These are phyloP conservation scores for Muschampia plurimacula DNA, from an alignment of 2,888 invertebrate genomes.

Conservation along the genomic window DNA sequence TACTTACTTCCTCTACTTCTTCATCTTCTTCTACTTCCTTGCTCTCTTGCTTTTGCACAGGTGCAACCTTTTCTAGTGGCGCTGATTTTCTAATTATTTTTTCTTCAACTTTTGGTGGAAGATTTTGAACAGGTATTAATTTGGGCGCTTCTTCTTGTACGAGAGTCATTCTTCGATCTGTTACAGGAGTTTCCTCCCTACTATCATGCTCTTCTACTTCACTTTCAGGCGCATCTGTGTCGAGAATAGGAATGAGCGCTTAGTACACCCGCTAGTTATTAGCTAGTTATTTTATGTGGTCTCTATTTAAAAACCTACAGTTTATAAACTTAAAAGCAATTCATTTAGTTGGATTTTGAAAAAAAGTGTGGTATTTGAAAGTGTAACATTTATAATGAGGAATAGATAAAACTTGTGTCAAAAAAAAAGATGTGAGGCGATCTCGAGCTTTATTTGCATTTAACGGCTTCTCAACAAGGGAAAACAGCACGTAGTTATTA, in stretches of 20 bases:
- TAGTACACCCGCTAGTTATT: conserved; percentile 29
- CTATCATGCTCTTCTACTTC: conserved; percentile 56
- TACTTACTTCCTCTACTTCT: conserved; percentile 46
- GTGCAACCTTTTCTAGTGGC: conserved; percentile 53
- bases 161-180: conserved; percentile 78
- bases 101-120: conserved; percentile 35
- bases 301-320: conserved; percentile 20
- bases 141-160: conserved; percentile 61
- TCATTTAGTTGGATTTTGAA: neutral
- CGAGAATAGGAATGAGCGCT: conserved; percentile 48
- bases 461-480: neutral
- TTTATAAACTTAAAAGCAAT: neutral
- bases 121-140: conserved; percentile 52
- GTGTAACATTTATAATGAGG: conserved; percentile 2
- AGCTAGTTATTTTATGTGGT: conserved; percentile 7
- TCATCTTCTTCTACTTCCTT: conserved; percentile 60
- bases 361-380: neutral
- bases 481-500: neutral
- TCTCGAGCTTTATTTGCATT: neutral
- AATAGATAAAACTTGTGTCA: neutral
- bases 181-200: conserved; percentile 68
- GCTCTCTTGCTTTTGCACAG: conserved; percentile 55
- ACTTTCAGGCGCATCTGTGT: conserved; percentile 64
- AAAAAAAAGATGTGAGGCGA: conserved; percentile 4
- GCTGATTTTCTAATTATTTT: conserved; percentile 49